These are phyloP conservation scores for Clanis bilineata DNA, from an alignment of 2,888 invertebrate species.

Conservation along the genomic window DNA sequence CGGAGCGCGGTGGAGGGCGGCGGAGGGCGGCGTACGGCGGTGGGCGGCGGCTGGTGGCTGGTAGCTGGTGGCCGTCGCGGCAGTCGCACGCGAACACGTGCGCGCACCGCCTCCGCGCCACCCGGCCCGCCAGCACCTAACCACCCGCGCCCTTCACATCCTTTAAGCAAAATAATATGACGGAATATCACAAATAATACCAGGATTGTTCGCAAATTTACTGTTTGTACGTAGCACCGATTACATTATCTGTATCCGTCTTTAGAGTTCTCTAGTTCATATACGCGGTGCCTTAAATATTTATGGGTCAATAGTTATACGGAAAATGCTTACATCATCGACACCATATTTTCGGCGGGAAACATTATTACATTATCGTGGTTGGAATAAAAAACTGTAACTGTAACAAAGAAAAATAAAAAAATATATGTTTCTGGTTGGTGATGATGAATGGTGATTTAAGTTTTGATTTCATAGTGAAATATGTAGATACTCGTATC, in stretches of 20 bases:
- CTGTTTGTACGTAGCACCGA: background rate
- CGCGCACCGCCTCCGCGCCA: slow-evolving; percentile 70
- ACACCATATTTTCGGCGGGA: slow-evolving; percentile 71
- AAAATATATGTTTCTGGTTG: background rate
- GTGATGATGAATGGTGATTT: background rate
- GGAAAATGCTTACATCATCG: slow-evolving; percentile 71
- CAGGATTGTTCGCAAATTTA: background rate
- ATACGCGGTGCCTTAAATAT: slow-evolving; percentile 45
- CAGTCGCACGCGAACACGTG: slow-evolving; percentile 77
- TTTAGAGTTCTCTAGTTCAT: slow-evolving; percentile 20
- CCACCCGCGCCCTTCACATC: slow-evolving; percentile 52
- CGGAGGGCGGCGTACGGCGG: slow-evolving; percentile 54
- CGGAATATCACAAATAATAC: slow-evolving; percentile 26
- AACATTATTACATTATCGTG: slow-evolving; percentile 41
- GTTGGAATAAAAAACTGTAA: background rate
- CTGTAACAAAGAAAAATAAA: background rate
- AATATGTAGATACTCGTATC: background rate
- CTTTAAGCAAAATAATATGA: slow-evolving; percentile 65
- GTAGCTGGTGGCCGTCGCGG: slow-evolving; percentile 63
- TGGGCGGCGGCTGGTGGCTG: slow-evolving; percentile 50
- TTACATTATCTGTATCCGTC: background rate
- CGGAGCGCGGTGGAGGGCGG: slow-evolving; percentile 18
- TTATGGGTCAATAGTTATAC: slow-evolving; percentile 69
- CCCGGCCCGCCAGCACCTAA: slow-evolving; percentile 39
- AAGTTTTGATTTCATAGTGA: background rate